Conservation (phyloP, 2,888 invertebrate genomes). For the Candidula unifasciata region DNA sequence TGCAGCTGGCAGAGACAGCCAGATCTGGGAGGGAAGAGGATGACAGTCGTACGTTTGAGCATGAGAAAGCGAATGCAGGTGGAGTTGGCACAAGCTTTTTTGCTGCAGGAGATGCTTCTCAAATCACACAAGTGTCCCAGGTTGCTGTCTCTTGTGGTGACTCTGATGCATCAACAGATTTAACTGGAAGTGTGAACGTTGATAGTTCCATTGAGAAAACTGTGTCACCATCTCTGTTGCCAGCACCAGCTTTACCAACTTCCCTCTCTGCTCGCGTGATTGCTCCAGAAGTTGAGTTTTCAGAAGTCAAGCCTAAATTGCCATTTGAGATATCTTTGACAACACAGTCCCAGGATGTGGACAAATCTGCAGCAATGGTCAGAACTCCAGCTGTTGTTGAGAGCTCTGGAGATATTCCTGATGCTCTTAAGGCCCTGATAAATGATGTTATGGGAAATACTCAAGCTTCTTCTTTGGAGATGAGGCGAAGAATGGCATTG, state of each 20-base stretch:
- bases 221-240: background rate
- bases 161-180: background rate
- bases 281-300: background rate
- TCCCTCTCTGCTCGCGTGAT: background rate
- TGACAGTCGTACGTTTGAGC: background rate
- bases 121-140: background rate
- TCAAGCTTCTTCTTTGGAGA: slow-evolving; percentile 46
- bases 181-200: background rate
- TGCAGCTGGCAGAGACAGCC: slow-evolving; percentile 42
- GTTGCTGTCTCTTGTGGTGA: background rate
- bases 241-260: background rate
- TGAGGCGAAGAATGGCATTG: slow-evolving; percentile 49
- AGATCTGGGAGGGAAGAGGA: background rate
- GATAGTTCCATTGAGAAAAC: background rate
- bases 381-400: background rate
- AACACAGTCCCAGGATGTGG: slow-evolving; percentile 31
- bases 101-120: no score
- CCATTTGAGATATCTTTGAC: background rate
- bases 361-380: background rate
- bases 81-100: background rate
- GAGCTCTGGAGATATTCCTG: slow-evolving; percentile 48
- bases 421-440: slow-evolving; percentile 57
- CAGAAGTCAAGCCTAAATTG: background rate
- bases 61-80: background rate
- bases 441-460: slow-evolving; percentile 57